phyloP scores from a whole-genome alignment of 2,113 vertebrate genomes.

The Cryptotis parvus region DNA sequence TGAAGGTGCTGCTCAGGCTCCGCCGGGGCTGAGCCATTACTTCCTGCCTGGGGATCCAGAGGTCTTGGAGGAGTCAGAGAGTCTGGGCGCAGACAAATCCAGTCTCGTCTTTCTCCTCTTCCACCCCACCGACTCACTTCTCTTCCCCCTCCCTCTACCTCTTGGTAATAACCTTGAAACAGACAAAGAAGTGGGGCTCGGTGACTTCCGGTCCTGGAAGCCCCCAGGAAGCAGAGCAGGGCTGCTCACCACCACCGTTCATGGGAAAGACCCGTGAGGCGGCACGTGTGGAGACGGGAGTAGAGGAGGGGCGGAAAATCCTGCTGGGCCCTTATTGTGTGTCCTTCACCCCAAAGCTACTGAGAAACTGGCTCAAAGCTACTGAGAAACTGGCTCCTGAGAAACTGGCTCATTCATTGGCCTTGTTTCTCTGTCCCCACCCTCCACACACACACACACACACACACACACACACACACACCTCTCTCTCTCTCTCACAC shows the following conservation, averaged over 20 bases:
- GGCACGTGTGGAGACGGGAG: too few species aligned
- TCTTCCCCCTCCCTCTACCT: background rate
- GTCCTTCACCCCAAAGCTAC: background rate
- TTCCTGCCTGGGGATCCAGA: background rate
- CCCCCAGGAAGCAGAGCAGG: background rate
- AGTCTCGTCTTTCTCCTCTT: background rate
- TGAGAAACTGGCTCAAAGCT: too few species aligned
- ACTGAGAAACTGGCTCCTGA: background rate
- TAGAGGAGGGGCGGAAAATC: background rate
- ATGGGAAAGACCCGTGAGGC: background rate
- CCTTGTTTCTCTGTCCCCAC: background rate
- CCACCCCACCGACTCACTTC: background rate
- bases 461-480: background rate
- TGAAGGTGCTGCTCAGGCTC: too few species aligned
- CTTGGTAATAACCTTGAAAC: slow-evolving; percentile 16
- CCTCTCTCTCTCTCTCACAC: background rate
- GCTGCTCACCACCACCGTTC: background rate
- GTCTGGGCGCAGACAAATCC: background rate
- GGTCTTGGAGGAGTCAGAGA: too few species aligned
- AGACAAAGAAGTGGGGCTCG: background rate
- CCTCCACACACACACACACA: background rate
- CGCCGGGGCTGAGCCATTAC: background rate
- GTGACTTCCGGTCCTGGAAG: background rate
- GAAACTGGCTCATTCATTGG: background rate
- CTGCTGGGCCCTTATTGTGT: background rate